phyloP scores from a whole-genome alignment of 2,888 invertebrate species.

The Buathra laborator region DNA sequence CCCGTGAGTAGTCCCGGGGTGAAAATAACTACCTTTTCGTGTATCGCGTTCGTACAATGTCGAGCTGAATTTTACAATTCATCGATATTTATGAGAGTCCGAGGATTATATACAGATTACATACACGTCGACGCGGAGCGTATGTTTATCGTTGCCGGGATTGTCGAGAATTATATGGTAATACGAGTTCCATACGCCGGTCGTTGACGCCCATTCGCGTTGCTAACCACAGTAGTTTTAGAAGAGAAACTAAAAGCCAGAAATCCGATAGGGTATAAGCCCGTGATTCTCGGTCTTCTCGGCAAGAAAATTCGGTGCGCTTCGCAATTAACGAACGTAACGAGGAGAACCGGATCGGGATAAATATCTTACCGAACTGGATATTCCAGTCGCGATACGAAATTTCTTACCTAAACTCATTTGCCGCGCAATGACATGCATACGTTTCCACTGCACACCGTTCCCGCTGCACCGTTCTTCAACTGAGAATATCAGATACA shows the following conservation, averaged over 20 bases:
- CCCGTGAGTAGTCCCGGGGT: neutral
- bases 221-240: neutral
- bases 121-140: constrained; percentile 27
- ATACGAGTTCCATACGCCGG: too few relatives aligned
- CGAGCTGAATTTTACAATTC: constrained; percentile 47
- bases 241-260: neutral
- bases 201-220: neutral
- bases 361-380: neutral
- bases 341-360: neutral
- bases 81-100: constrained; percentile 38
- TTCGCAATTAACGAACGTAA: constrained; percentile 27
- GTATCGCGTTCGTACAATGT: neutral
- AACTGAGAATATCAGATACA: neutral
- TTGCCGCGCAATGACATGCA: neutral
- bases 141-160: constrained; percentile 39
- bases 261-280: neutral
- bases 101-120: constrained; percentile 49
- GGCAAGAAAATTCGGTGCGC: constrained; percentile 6
- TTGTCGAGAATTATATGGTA: too few relatives aligned
- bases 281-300: neutral
- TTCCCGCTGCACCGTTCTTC: neutral
- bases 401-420: constrained; percentile 2
- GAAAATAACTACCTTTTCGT: neutral
- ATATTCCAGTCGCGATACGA: neutral
- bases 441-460: neutral